Base-by-base conservation (phyloP, 2,797 vertebrate species). In the Hirundo rustica region DNA sequence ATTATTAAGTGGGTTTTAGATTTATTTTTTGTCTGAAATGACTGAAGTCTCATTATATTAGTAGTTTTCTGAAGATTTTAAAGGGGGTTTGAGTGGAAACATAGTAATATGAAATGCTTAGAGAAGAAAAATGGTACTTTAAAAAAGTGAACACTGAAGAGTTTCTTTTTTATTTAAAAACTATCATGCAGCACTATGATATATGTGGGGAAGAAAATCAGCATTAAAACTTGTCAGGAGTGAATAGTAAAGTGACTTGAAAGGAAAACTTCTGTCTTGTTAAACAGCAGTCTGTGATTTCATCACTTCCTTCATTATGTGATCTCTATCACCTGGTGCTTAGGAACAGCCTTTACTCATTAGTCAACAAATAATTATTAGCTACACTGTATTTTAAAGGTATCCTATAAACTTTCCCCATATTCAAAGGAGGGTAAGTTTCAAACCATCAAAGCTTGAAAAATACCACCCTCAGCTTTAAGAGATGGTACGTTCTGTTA, bases 341-440 rank as follows among this genome's bases (percentile, higher is more conserved):
- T 76, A 81, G 87, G 27, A 81, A 70, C 50, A 88, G 85, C 68
- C 38, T 82, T 93, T 91, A 57, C 50, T 91, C 74, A 34, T 93
- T 88, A 93, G 55, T 79, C 67, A 92, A 72, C 44, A 80, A 94
- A 80, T 57, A 86, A 81, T 70, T 76, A 78, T 71, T 96, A 88
- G 38, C 42, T 55, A 48, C 45, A 44, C 32, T 10, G 38, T 61
- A 76, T 92, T 91, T 84, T 70, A 62, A 54, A 64, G 25, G 25
- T 71, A 20, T 92, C 48, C 50, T 60, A 13, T 78, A 64, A 78
- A 77, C 16, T 82, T 90, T 50, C 32, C 51, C 21, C 12, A 2
- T 67, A 45, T 73, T 85, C 4, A 5, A 81, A 92, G 36, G 18
- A 76, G 22, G 7, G 34, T 60, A 10, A 38, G 8, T 40, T 84